Evolutionary conservation across 2,797 vertebrate species (phyloP).

Genomic region (Sebastes iracundus): DNA sequence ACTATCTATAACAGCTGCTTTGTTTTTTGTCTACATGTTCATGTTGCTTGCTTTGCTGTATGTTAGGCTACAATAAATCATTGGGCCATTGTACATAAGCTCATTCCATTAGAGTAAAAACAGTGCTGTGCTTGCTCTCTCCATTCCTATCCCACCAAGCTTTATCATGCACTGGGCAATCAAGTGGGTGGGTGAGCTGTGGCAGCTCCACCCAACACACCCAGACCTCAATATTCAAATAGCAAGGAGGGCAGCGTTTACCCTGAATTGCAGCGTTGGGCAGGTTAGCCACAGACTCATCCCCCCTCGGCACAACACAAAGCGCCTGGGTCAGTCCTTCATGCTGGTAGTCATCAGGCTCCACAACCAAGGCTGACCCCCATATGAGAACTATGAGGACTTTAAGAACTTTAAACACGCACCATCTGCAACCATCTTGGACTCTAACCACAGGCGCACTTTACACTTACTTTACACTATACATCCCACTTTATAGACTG

Average conservation of each 20-base stretch:
- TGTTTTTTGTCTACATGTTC: background rate
- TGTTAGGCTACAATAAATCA: background rate
- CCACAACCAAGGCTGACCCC: no score
- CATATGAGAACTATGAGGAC: no score
- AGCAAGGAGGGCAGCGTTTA: background rate
- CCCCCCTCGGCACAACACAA: no score
- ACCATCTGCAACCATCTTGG: no score
- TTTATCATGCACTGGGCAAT: background rate
- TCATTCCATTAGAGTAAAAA: background rate
- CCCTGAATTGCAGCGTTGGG: background rate
- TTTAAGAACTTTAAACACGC: no score
- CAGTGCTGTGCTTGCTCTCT: background rate
- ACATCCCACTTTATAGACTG: no score
- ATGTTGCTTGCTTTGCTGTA: background rate
- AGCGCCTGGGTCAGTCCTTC: no score
- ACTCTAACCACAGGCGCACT: no score
- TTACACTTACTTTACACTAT: no score
- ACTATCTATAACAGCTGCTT: background rate
- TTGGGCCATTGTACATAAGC: background rate
- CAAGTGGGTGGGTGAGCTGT: constrained; percentile 11
- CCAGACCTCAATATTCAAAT: constrained; percentile 4
- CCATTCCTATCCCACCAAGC: background rate
- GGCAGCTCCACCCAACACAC: constrained; percentile 22
- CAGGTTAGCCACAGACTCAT: no score
- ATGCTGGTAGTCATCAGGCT: no score